Evolutionary conservation across 2,797 vertebrate species (phyloP).

Genomic region (Stomatorhinus walkeri): DNA sequence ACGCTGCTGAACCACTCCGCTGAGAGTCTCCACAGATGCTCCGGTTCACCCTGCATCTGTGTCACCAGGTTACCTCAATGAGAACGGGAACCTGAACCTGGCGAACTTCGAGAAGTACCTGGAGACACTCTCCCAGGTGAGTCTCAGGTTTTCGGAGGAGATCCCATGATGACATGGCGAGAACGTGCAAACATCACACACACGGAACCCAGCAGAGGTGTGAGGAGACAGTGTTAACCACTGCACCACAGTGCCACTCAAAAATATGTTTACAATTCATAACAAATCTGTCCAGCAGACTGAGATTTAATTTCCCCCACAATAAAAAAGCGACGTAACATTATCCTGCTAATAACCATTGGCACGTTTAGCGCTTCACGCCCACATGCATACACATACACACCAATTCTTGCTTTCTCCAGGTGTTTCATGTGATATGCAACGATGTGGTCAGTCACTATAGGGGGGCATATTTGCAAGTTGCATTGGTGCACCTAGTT

Average conservation of each 20-base stretch:
- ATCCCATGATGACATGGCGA: not conserved
- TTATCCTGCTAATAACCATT: not conserved
- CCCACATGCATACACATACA: not conserved
- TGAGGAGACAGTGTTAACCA: not conserved
- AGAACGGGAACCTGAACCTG: slow-evolving; percentile 88
- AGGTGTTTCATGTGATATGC: not conserved
- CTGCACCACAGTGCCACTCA: not conserved
- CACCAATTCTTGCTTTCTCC: not conserved
- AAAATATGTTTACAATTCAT: not conserved
- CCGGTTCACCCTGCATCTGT: slow-evolving; percentile 18
- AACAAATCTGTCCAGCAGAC: not conserved
- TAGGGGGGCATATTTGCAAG: not conserved
- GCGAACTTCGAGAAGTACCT: slow-evolving; percentile 90
- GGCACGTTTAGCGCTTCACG: too few relatives aligned
- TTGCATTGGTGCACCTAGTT: not conserved
- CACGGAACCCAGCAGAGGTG: not conserved
- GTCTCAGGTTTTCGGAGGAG: not conserved
- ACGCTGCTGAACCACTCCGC: not conserved
- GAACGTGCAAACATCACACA: not conserved
- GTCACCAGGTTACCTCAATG: slow-evolving; percentile 87
- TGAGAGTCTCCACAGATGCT: not conserved
- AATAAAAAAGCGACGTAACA: not conserved
- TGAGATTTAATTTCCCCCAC: not conserved
- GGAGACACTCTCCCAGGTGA: slow-evolving; percentile 83
- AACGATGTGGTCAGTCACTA: not conserved